Evolutionary conservation across 2,888 invertebrate species (phyloP), one percentile per base, ranked within the genome.

Genomic region (Atrina japonica): DNA sequence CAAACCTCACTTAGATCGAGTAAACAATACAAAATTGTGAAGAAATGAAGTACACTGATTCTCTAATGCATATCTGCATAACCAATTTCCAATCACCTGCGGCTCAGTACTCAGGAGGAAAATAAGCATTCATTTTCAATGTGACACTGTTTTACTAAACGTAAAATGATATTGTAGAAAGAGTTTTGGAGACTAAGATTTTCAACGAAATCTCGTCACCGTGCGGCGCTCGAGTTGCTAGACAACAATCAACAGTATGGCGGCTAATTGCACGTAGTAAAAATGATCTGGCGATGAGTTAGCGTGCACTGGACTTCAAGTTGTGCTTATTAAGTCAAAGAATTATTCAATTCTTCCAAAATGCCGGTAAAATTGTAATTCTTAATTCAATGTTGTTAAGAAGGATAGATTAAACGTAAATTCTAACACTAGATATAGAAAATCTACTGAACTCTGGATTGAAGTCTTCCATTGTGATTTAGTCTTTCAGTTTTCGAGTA

Each of bases 161-260:
- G 40, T 25, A 30, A 11, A 21, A 23, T 43, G 14, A 40, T 25
- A 5, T 43, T 58, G 21, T 6, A 16, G 9, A 9, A 58, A 65
- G 23, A 53, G 25, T 65, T 55, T 30, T 16, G 7, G 29, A n/a
- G 53, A 65, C 29, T n/a, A 14, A 11, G 45, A 53, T 27, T 18
- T 45, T 29, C 21, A 21, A 23, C 29, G 5, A 29, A 18, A 16
- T 18, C 5, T 25, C 18, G 2, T 52, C 67, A 45, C 41, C 25
- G 63, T 61, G 49, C 43, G 63, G 30, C 69, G 69, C 61, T 63
- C 47, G 25, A 58, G 79, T 80, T 75, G 79, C 76, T 75, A 77
- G 69, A 75, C 70, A 58, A 73, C 77, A 73, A 73, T 66, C 68
- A 73, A 79, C 78, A 80, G 76, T 55, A 82, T 82, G 82, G 82